Evolutionary conservation across 1,140 invertebrate species (phyloP).

Genomic region (Drosophila triauraria): DNA sequence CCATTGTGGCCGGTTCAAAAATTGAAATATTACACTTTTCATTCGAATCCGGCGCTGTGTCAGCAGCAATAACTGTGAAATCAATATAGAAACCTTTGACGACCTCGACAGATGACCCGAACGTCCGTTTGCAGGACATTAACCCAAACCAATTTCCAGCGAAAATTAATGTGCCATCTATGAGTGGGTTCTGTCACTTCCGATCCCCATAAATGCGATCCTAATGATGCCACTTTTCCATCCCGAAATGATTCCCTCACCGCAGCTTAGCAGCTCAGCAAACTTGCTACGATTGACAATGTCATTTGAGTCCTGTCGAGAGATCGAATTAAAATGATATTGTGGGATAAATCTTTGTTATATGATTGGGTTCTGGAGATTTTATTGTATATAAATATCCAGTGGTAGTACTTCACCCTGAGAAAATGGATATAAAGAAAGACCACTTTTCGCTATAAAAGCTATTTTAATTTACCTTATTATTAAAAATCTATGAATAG

Average conservation of each 20-base stretch:
- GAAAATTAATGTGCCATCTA: slow-evolving; percentile 61
- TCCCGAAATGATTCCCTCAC: not conserved
- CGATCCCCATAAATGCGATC: slow-evolving; percentile 44
- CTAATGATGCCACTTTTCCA: slow-evolving; percentile 58
- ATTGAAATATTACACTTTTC: slow-evolving; percentile 82
- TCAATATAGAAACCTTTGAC: slow-evolving; percentile 54
- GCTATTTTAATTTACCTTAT: not conserved
- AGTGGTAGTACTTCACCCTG: no score
- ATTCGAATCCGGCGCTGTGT: slow-evolving; percentile 53
- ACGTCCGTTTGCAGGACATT: slow-evolving; percentile 54
- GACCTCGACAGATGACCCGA: slow-evolving; percentile 64
- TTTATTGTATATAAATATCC: no score
- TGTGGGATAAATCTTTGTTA: not conserved
- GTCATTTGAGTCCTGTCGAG: not conserved
- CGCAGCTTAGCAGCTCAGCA: not conserved
- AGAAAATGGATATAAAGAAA: no score
- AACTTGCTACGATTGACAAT: not conserved
- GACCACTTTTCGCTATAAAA: no score
- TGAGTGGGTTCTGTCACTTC: slow-evolving; percentile 55
- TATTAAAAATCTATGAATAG: not conserved
- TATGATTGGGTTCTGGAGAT: not conserved
- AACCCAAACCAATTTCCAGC: slow-evolving; percentile 29
- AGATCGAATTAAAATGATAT: not conserved
- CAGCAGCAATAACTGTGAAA: slow-evolving; percentile 65
- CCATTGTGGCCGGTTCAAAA: slow-evolving; percentile 51